These are phyloP conservation scores for Limnephilus auricula DNA, from an alignment of 2,888 invertebrate species.

Conservation along the genomic window DNA sequence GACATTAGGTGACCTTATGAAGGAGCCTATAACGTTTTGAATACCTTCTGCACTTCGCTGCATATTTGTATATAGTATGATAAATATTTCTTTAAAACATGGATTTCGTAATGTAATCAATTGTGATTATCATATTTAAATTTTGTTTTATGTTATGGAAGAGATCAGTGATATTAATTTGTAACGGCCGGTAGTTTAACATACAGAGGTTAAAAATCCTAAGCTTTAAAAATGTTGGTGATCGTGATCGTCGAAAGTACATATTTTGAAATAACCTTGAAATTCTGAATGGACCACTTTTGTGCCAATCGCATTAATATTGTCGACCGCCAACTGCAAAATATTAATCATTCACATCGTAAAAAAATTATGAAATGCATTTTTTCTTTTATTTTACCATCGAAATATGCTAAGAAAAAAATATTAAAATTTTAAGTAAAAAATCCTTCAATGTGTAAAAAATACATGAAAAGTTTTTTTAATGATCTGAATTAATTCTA, in stretches of 20 bases:
- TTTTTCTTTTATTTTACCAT: too few species aligned
- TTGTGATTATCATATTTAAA: constrained; percentile 2
- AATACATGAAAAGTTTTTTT: too few species aligned
- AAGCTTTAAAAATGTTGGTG: too few species aligned
- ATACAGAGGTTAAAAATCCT: too few species aligned
- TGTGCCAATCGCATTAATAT: not conserved
- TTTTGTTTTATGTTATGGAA: not conserved
- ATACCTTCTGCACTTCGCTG: constrained; percentile 18
- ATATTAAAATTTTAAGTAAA: too few species aligned
- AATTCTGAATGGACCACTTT: not conserved
- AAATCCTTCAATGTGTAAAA: too few species aligned
- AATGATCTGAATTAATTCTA: too few species aligned
- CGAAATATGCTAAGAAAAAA: too few species aligned
- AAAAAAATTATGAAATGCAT: too few species aligned
- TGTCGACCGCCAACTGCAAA: not conserved
- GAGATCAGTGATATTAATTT: not conserved
- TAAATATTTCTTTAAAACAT: constrained; percentile 48
- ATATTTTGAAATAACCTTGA: too few species aligned
- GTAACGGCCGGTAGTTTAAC: too few species aligned
- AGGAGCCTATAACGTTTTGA: constrained; percentile 37
- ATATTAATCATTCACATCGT: not conserved
- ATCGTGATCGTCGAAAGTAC: not conserved
- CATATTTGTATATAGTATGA: constrained; percentile 36
- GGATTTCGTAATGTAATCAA: not conserved
- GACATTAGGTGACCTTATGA: constrained; percentile 47